Base-by-base conservation (phyloP, 2,888 invertebrate genomes). In the Netelia fuscicornis region DNA sequence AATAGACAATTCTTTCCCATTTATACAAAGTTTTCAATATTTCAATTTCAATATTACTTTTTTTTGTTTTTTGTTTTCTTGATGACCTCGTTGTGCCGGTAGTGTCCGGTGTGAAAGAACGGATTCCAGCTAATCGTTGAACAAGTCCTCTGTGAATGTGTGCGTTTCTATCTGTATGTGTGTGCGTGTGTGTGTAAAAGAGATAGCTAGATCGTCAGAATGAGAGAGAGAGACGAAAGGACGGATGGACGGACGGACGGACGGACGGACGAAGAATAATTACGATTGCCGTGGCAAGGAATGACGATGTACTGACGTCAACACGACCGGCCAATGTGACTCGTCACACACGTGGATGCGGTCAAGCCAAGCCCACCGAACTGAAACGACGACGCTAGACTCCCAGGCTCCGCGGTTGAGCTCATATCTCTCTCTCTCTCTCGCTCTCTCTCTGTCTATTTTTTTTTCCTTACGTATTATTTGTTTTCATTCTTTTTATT, bases 261-360 rank as follows among this genome's bases (percentile, higher is more conserved):
- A 25, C 25, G 25, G 25, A 25, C 25, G 2, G 25, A 25, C 25
- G 2, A 25, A 78, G 64, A 54, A 79, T 65, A 82, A 85, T 82
- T 82, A 79, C 74, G 62, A 78, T 79, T 83, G 76, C 71, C 70
- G 65, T 68, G 62, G 79, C 44, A 48, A 65, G 76, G 68, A 75
- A 85, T 84, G 76, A 83, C 85, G 76, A 80, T 48, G 13, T 64
- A 64, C 44, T 77, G 84, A 86, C 86, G 86, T 84, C 76, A 81
- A 79, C 74, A 62, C 52, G 44, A 58, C 58, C 10, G n/a, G 72
- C 71, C 65, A 67, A 79, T 76, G n/a, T 20, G 52, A 78, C 78
- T 48, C 44, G 65, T 71, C 67, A 81, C 81, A 84, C 80, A 74
- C 83, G 81, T 84, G 75, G 76, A 74, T 79, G 78, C 85, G 80